These are phyloP conservation scores for Girardinichthys multiradiatus DNA, from an alignment of 2,113 vertebrate genomes.

Conservation along the genomic window DNA sequence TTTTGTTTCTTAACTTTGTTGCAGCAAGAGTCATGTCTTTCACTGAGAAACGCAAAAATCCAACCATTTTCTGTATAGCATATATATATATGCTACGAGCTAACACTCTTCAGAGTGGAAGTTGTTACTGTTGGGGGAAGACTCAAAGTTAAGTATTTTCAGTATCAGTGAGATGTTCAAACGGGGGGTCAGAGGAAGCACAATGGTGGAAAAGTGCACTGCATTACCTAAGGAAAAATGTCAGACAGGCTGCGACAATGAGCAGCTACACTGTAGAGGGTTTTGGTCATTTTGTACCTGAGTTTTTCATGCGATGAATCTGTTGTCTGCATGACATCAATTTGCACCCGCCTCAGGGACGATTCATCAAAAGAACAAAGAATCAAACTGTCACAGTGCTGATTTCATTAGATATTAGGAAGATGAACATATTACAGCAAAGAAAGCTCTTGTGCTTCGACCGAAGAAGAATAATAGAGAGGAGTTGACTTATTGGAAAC, in stretches of 20 bases:
- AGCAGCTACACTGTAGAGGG: too few species aligned
- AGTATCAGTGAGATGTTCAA: too few species aligned
- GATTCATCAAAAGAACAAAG: neutral
- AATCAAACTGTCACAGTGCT: too few species aligned
- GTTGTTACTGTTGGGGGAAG: neutral
- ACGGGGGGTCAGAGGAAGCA: too few species aligned
- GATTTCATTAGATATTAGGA: neutral
- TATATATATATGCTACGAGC: too few species aligned
- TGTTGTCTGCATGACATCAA: neutral
- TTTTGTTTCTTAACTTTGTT: too few species aligned
- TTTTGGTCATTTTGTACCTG: too few species aligned
- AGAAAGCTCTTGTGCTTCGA: neutral
- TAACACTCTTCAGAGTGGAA: neutral
- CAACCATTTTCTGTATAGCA: neutral
- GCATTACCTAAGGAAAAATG: too few species aligned
- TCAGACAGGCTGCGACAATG: too few species aligned
- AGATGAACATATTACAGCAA: neutral
- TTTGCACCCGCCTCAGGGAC: neutral
- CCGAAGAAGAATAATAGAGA: neutral
- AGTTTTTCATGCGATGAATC: neutral
- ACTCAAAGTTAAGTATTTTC: too few species aligned
- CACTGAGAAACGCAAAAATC: neutral
- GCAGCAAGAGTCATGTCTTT: too few species aligned
- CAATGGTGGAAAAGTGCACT: too few species aligned
- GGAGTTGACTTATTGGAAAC: neutral